Base-by-base conservation (phyloP, 1,140 invertebrate species). In the Melitaea cinxia region DNA sequence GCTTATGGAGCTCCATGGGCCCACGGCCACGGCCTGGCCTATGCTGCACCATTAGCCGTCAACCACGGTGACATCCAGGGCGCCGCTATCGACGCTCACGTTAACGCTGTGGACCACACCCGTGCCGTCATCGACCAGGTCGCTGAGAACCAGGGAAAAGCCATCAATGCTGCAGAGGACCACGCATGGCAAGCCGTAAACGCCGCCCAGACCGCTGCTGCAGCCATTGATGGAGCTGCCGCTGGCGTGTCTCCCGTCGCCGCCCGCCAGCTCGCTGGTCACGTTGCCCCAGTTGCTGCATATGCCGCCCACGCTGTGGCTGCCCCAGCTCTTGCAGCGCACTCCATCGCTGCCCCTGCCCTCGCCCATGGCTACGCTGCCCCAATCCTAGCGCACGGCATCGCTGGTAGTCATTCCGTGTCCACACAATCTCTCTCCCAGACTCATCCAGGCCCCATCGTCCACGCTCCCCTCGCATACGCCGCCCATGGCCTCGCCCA, bases 111-210 rank as follows among this genome's bases (percentile, higher is more conserved):
- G 37, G 75, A 83, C 77, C 39, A 80, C 62, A 76, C 72, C 33
- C 81, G 65, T 28, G 82, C 80, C 57, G 79, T 78, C 54, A 77
- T 82, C 73, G 83, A 93, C 88, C 92, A 93, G 73, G 84, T 90
- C 65, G 85, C 92, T 65, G 92, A 93, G 77, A 80, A 87, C 62
- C 79, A 91, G 14, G 92, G 92, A 28, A 89, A 91, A 70, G 91
- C 91, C 64, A 77, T 88, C 72, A 92, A 92, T 79, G 92, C 92
- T 62, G 91, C 92, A 65, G 81, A 87, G 64, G 91, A 92, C 60
- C 72, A 81, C 73, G 85, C 88, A 37, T 85, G 85, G 82, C 91
- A 92, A 72, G 75, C 87, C 10, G 83, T 92, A 58, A 80, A 83
- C 61, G 91, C 91, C 59, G 89, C 89, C 39, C 87, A 92, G 79